A percentile compares a stretch with the other conserved stretches of the same genome.
Conservation (phyloP, 2,113 vertebrate species). For the Aspiorhynchus laticeps region DNA sequence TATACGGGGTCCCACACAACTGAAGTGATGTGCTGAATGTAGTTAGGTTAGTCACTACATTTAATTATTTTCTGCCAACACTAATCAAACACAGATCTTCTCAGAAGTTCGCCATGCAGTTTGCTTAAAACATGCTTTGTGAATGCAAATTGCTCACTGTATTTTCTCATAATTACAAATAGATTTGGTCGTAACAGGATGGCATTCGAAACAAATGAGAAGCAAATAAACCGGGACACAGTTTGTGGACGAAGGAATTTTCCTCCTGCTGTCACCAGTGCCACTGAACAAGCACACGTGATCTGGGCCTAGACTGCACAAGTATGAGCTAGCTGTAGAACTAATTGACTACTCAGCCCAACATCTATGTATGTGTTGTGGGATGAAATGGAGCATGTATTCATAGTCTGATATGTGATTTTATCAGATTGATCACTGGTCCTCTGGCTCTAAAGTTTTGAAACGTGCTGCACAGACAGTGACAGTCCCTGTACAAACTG, state of each 20-base stretch:
- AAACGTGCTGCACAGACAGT: not conserved
- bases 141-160: not conserved
- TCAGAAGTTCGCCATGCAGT: not conserved
- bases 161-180: not conserved
- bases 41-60: not conserved
- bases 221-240: not conserved
- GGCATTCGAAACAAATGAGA: conserved; percentile 2
- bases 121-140: not conserved
- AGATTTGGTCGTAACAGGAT: not conserved
- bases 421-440: conserved; percentile 27
- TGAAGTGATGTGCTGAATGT: not conserved
- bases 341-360: not conserved
- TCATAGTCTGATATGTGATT: conserved; percentile 15
- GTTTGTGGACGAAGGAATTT: not conserved
- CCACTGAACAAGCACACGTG: not conserved
- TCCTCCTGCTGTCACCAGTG: not conserved
- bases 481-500: conserved; percentile 3
- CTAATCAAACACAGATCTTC: not conserved
- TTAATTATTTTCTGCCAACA: not conserved
- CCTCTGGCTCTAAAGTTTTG: not conserved
- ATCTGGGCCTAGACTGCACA: not conserved
- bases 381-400: conserved; percentile 6
- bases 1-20: not conserved
- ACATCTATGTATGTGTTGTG: not conserved
- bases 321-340: not conserved